Evolutionary conservation across 2,888 invertebrate genomes (phyloP).

Genomic region (Phragmatobia fuliginosa): DNA sequence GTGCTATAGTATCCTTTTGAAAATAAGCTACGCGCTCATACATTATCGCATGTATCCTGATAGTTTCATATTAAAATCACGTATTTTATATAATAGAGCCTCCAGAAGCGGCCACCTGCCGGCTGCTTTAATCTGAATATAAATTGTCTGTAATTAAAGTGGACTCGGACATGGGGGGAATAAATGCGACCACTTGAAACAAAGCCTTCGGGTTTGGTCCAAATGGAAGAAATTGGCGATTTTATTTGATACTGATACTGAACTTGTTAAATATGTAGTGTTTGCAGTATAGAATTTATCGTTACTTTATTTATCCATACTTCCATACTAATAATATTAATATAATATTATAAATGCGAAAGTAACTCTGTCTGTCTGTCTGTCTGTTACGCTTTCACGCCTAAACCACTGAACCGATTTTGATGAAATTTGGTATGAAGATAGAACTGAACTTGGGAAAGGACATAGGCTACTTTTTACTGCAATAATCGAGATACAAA

Average conservation of each 20-base stretch:
- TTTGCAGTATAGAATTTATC: neutral
- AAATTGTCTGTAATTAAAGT: conserved; percentile 86
- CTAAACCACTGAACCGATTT: no score
- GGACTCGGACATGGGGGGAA: conserved; percentile 82
- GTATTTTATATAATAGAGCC: conserved; percentile 66
- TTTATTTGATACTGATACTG: neutral
- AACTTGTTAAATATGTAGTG: neutral
- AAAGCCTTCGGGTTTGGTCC: conserved; percentile 67
- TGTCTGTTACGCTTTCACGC: no score
- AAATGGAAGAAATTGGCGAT: conserved; percentile 14
- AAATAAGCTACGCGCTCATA: conserved; percentile 6
- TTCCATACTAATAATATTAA: no score
- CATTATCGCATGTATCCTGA: conserved; percentile 35
- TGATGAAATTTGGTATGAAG: no score
- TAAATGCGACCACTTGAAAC: conserved; percentile 85
- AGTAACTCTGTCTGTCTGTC: no score
- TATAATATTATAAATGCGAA: no score
- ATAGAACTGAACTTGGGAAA: no score
- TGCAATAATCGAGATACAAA: no score
- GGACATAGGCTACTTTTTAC: no score
- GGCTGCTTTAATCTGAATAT: conserved; percentile 83
- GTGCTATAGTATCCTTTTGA: neutral
- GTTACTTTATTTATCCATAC: neutral
- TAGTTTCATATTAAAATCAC: conserved; percentile 71
- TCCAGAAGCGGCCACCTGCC: conserved; percentile 70